Base-by-base conservation (phyloP, 1,140 invertebrate species). In the Aethina tumida region DNA sequence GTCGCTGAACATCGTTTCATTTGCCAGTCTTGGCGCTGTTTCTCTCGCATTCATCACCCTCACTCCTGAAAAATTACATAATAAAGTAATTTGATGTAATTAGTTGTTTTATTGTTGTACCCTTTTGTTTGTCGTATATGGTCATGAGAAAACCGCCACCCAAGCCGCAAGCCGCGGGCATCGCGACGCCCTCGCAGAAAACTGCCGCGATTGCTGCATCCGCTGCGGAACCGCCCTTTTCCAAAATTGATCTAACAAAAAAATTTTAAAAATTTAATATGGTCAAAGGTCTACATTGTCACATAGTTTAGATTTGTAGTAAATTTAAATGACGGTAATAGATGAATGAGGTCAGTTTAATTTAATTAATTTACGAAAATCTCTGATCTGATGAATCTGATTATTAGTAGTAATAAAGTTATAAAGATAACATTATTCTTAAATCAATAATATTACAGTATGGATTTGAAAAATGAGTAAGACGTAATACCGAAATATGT, bases 131-230 rank as follows among this genome's bases (percentile, higher is more conserved):
- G 35, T 79, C 70, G 60, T 87, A 91, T 37, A 86, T 71, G 0
- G 77, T 81, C 73, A 84, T 75, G 6, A 90, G 56, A 53, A 83
- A 81, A 21, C 87, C 87, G 31, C 89, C 89, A 14, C 89, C 89
- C 5, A 91, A 45, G 1, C 89, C 90, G 63, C 80, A 79, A 39
- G 75, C 82, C 51, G 91, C 81, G 4, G 79, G 65, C 51, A 81
- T 76, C 2, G 83, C 69, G 1, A 91, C 73, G 0, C 86, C 84
- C 54, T 87, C 77, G 57, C 89, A 93, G n/a, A 93, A 69, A 26
- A 86, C 57, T 1, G 79, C 62, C 0, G 82, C 79, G 25, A 94
- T 82, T 0, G 83, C 80, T 2, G 84, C 82, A 65, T 94, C 89
- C 0, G 86, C 81, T 3, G 83, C 86, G 29, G 75, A 79, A 2